Evolutionary conservation across 2,113 vertebrate genomes (phyloP), one percentile per base, ranked within the genome.

Genomic region (Sapajus apella): DNA sequence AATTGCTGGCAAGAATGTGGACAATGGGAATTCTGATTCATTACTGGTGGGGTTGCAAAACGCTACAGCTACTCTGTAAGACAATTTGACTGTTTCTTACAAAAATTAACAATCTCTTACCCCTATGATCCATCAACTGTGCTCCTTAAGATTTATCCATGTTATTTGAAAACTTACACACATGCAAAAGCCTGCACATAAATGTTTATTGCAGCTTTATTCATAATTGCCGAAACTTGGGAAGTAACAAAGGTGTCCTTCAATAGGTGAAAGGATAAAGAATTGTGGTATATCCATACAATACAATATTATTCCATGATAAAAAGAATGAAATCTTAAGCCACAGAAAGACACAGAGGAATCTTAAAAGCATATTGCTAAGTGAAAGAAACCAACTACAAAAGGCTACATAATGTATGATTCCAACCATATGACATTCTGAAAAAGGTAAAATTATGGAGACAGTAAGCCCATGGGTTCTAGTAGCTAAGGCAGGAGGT

Each of bases 211-310:
- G 4, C 3, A 92, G 9, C 10, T 92, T 64, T 72, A 66, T 56
- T 72, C 11, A 79, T 92, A 66, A 84, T 21, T 95, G 6, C 20
- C 23, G 45, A 94, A 90, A 80, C 13, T 35, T 90, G 23, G 30
- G 50, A 43, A 52, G 27, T 58, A 40, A 90, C 11, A 27, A 92
- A 77, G 32, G 23, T 75, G 5, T 75, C 25, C 27, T 88, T 95
- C 12, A 45, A 37, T 5, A n/a, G 27, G 12, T 35, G 6, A 87
- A 35, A 68, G 16, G 1, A 68, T 58, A 84, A 68, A 76, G 58
- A 55, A 52, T 52, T 81, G 40, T 61, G 30, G 8, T 37, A 56
- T 43, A 68, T 14, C 16, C 25, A 43, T 37, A 89, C 3, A 81
- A 2, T 35, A 5, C 27, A 85, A 25, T 76, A 25, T 52, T 91